Evolutionary conservation across 2,113 vertebrate genomes (phyloP).

Genomic region (Scophthalmus maximus): DNA sequence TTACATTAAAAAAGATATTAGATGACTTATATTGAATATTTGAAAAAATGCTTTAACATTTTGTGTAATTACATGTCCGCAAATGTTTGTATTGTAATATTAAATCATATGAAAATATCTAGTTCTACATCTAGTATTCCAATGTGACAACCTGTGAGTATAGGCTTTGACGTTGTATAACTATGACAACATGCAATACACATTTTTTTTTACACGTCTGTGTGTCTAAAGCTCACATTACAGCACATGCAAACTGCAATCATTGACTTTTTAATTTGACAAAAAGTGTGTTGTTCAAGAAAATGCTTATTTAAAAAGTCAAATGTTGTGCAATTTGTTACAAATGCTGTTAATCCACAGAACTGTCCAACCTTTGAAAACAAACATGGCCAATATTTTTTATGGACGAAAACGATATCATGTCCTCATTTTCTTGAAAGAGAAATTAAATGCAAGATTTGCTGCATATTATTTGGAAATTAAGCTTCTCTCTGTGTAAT

Average conservation of each 20-base stretch:
- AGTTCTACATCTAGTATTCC: conserved; percentile 2
- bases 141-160: conserved; percentile 12
- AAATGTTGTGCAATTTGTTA: not conserved
- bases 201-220: conserved; percentile 19
- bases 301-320: not conserved
- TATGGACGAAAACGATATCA: conserved; percentile 9
- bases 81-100: conserved; percentile 23
- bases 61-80: not conserved
- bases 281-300: not conserved
- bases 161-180: conserved; percentile 8
- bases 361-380: conserved; percentile 27
- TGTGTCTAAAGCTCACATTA: not conserved
- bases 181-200: conserved; percentile 8
- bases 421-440: not conserved
- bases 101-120: conserved; percentile 21
- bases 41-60: conserved; percentile 22
- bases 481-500: not conserved
- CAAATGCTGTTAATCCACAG: not conserved
- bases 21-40: conserved; percentile 22
- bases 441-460: too few relatives aligned
- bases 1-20: not conserved
- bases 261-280: not conserved
- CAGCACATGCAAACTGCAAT: not conserved
- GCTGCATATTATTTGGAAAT: not conserved
- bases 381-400: not conserved